These are phyloP conservation scores for Balaeniceps rex DNA, from an alignment of 2,113 vertebrate species.

Conservation along the genomic window DNA sequence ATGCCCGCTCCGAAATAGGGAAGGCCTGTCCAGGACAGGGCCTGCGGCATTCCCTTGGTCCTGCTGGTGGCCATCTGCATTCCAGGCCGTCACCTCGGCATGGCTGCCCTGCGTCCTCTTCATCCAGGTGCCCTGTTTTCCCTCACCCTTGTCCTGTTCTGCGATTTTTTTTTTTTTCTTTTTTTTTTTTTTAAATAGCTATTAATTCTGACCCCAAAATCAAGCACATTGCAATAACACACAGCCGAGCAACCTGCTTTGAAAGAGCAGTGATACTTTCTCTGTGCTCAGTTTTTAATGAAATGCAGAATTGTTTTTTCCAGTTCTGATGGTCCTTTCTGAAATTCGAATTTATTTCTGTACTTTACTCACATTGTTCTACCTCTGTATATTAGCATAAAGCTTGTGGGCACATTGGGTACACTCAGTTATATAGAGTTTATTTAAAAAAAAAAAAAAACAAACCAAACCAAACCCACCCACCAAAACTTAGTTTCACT, in stretches of 20 bases:
- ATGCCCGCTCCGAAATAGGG: background rate
- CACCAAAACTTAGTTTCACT: background rate
- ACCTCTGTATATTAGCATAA: background rate
- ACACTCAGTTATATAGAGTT: background rate
- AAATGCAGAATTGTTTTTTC: background rate
- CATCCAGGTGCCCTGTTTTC: background rate
- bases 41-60: background rate
- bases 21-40: background rate
- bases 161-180: background rate
- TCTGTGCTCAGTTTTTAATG: background rate
- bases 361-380: background rate
- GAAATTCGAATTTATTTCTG: background rate
- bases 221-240: fast-evolving
- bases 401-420: background rate
- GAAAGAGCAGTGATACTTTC: background rate
- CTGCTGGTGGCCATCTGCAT: background rate
- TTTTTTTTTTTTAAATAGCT: background rate
- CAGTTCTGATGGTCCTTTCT: background rate
- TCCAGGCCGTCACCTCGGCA: background rate
- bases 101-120: background rate
- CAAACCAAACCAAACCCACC: background rate
- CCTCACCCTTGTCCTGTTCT: background rate
- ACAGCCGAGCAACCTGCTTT: background rate
- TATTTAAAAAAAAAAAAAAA: background rate
- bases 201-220: background rate